Base-by-base conservation (phyloP, 2,888 invertebrate genomes). In the Acrobasis consociella region DNA sequence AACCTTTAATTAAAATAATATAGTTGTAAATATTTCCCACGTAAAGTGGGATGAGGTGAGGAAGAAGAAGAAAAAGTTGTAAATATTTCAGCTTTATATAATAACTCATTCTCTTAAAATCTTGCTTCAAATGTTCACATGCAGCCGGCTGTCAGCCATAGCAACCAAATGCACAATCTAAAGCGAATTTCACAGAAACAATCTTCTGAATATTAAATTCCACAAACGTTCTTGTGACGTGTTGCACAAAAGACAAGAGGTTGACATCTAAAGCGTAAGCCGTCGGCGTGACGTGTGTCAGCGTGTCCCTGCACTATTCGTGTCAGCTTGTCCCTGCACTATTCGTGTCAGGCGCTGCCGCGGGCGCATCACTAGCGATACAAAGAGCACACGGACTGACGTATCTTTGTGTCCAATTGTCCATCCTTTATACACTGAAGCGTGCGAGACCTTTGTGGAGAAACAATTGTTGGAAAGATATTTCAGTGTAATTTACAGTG, bases 291-390 rank as follows among this genome's bases (percentile, higher is more conserved):
- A 16, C 51, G 31, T 5, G 22, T 13, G 52, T 52, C 52, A 52
- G 31, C 31, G 52, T 52, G 52, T n/a, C 37, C 15, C 22, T 22
- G 37, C 55, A 38, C n/a, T 37, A 39, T 55, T 22, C 13, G 10
- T 38, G 38, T 38, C 31, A 37, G 3, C 22, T 1, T 22, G 22
- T 22, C 22, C 22, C 22, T 22, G 37, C 55, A 38, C n/a, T 37
- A 39, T 55, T 22, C 13, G 10, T 38, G 38, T 38, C 38, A 16
- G 5, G 16, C 15, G 10, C 9, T 5, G 55, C 55, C 55, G 15
- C 39, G 10, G 55, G 55, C 55, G 11, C 55, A 39, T 55, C 38
- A 55, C 55, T 55, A n/a, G 37, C 38, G 7, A 37, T 11, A 53
- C 53, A 55, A 55, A 55, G 55, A 11, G 38, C 10, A 11, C 10